A percentile compares a stretch with the other conserved stretches of the same genome.
phyloP scores from a whole-genome alignment of 2,113 vertebrate genomes.

The Mesembrinibis cayennensis region DNA sequence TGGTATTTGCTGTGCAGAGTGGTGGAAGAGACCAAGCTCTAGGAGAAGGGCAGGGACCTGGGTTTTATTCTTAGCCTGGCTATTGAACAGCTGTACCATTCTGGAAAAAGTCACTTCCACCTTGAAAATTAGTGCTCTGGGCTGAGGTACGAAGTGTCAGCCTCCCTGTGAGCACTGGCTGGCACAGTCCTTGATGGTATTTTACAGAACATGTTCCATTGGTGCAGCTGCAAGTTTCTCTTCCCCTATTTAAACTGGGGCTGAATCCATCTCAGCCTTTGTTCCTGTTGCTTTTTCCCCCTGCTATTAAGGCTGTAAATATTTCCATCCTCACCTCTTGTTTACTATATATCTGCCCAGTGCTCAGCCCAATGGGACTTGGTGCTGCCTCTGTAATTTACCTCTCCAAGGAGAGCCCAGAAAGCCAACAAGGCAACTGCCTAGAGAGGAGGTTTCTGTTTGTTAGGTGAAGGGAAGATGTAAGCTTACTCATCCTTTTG shows the following conservation, averaged over 20 bases:
- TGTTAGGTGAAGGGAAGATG: not conserved
- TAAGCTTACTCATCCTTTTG: not conserved
- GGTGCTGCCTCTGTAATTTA: not conserved
- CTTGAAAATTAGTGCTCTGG: not conserved
- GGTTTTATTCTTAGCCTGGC: not conserved
- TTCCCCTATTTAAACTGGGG: fast-evolving
- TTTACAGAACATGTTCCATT: not conserved
- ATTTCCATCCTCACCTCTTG: not conserved
- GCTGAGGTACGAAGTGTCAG: not conserved
- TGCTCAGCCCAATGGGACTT: not conserved
- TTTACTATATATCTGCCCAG: not conserved
- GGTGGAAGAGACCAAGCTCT: not conserved
- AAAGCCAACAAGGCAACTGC: not conserved
- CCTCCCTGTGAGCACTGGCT: not conserved
- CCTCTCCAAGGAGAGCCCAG: not conserved
- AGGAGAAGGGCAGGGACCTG: not conserved
- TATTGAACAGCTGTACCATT: not conserved
- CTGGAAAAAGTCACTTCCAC: not conserved
- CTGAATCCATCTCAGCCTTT: not conserved
- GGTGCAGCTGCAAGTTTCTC: not conserved
- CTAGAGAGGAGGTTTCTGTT: not conserved
- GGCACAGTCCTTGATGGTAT: not conserved
- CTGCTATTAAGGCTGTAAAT: not conserved
- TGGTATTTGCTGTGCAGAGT: not conserved
- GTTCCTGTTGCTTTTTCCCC: not conserved